Evolutionary conservation across 2,113 vertebrate genomes (phyloP), one percentile per base, ranked within the genome.

Genomic region (Strix aluco): DNA sequence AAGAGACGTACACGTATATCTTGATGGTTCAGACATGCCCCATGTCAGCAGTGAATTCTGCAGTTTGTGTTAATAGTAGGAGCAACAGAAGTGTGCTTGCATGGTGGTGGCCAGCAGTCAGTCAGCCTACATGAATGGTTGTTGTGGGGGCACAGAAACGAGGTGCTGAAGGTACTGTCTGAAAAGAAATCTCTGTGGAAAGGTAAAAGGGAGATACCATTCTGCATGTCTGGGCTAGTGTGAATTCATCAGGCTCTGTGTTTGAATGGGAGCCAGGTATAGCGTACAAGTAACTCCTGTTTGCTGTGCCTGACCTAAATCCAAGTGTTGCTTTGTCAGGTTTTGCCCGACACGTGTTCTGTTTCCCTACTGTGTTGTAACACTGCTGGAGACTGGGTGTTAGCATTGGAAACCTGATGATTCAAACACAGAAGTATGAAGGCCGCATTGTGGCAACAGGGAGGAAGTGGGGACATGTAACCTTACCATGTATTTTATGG

Each of bases 261-360:
- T 57, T 93, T 97, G 96, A 96, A 69, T 5, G 22, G 81, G 26
- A 87, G 95, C 96, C 96, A 96, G 91, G 78, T 69, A 3, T 17
- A 36, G 70, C 1, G 0, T 44, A 87, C 93, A 79, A 87, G 95
- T 69, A 96, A 85, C 95, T 96, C 94, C 87, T 96, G 94, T 93
- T 97, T 93, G 93, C 94, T 69, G 30, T n/a, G 62, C 84, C 90
- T 95, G 96, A 96, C 95, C 95, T 95, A 96, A 85, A 97, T 94
- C 91, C 93, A 26, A 75, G 87, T 62, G 79, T 57, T 97, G 95
- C 90, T 96, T 93, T 87, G 94, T 97, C 94, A 96, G 95, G 90
- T 34, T 96, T 90, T 87, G 86, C 57, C 54, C 25, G 3, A 72
- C 81, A 71, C 15, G 9, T 61, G 91, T 52, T 74, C 65, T 89